Evolutionary conservation across 2,797 vertebrate species (phyloP), one percentile per base, ranked within the genome.

Genomic region (Amblyopsis hoosieri): DNA sequence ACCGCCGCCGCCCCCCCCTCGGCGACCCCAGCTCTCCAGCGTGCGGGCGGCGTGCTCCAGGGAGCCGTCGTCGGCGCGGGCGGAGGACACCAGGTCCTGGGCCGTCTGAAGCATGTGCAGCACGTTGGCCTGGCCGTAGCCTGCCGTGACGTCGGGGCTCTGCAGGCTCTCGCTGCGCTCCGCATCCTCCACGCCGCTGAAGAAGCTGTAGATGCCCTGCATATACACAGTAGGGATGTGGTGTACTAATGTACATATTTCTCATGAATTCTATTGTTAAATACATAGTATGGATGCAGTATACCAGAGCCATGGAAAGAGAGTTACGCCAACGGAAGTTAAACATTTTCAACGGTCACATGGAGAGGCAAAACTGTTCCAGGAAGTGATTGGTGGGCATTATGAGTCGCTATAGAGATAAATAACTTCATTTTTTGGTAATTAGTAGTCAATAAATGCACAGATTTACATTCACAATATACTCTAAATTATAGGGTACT

Each of bases 171-270:
- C 62, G 0, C 83, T 87, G 58, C 3, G 88, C 4, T 93, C 93
- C 2, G 87, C 70, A 12, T 93, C 94, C 90, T 99, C 96, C 45
- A 98, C 96, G 1, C 97, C 97, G 0, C 83, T 95, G 84, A 98
- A 99, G 89, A 97, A 99, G 91, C 97, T 98, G 89, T 99, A 99
- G 85, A 98, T 98, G 47, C 97, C 97, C 97, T 98, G 87, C 9
- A 76, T 0, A 9, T 31, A 78, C 8, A 74, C 0, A 0, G 0
- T 15, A 29, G 2, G 33, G 5, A 2, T 23, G 19, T 23, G 19
- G 19, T 23, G 19, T 23, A 23, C 19, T 23, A 23, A 23, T 2
- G 19, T 23, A 23, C 19, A 23, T 23, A 23, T 23, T 23, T 23
- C 19, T 23, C 2, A 23, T 23, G 19, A 23, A 23, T 23, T 23